Conservation (phyloP, 1,140 invertebrate genomes). For the Drosophila trapezifrons region DNA sequence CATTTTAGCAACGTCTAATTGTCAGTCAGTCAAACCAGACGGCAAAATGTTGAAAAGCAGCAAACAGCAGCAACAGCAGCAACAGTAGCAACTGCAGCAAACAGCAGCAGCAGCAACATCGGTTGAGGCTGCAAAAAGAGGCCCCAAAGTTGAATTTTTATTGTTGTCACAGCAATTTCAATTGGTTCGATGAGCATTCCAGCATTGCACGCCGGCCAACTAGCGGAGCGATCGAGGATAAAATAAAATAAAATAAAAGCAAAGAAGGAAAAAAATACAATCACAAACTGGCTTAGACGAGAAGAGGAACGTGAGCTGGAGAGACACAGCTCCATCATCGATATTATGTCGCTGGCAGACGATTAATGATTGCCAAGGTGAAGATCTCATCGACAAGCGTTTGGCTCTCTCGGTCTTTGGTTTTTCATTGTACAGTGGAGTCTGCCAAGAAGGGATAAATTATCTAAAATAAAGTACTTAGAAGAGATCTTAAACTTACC, state of each 20-base stretch:
- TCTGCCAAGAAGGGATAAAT: background rate
- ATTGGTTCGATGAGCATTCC: slow-evolving; percentile 84
- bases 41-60: slow-evolving; percentile 31
- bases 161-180: slow-evolving; percentile 84
- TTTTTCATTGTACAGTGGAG: slow-evolving; percentile 6
- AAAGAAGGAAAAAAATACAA: slow-evolving; percentile 34
- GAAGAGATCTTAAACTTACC: too few relatives aligned
- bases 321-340: slow-evolving; percentile 79
- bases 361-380: slow-evolving; percentile 84
- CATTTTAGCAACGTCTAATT: slow-evolving; percentile 82
- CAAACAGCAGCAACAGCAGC: background rate
- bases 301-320: slow-evolving; percentile 21
- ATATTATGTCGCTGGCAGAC: slow-evolving; percentile 83
- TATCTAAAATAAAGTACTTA: too few relatives aligned
- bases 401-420: slow-evolving; percentile 26
- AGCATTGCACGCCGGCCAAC: slow-evolving; percentile 77
- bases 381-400: slow-evolving; percentile 81
- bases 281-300: slow-evolving; percentile 70
- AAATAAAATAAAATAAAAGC: slow-evolving; percentile 24
- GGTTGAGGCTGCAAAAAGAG: slow-evolving; percentile 62
- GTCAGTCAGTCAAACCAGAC: slow-evolving; percentile 74
- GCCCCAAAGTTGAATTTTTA: slow-evolving; percentile 83
- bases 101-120: slow-evolving; percentile 20
- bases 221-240: slow-evolving; percentile 46
- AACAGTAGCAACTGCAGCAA: background rate